These are phyloP conservation scores for Cacoxenus indagator DNA, from an alignment of 2,888 invertebrate species.

Conservation along the genomic window DNA sequence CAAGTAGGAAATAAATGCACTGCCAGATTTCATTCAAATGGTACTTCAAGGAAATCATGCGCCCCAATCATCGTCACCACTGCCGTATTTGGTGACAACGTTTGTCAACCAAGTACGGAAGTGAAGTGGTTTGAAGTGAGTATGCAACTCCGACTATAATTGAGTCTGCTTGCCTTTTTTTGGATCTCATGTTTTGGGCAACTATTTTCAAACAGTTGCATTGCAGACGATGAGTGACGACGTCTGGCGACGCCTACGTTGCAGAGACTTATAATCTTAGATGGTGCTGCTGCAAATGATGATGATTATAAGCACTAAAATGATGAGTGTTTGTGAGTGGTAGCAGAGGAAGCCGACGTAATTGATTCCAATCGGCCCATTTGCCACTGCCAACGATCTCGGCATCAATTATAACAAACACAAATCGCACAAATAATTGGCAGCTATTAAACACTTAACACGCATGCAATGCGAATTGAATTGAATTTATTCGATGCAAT, in stretches of 20 bases:
- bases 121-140: too few species aligned
- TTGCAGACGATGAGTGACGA: neutral
- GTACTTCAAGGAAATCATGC: too few species aligned
- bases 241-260: slow-evolving; percentile 5
- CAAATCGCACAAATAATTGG: slow-evolving; percentile 20
- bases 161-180: neutral
- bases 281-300: neutral
- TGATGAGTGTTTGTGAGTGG: neutral
- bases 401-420: slow-evolving; percentile 5
- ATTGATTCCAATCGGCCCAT: neutral
- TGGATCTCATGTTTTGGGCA: neutral
- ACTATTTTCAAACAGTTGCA: neutral
- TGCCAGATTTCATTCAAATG: neutral
- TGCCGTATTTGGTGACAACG: slow-evolving; percentile 6
- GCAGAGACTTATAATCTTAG: neutral
- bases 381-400: neutral
- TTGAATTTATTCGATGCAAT: neutral
- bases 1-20: neutral
- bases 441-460: slow-evolving; percentile 19
- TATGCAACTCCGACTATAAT: neutral
- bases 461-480: neutral
- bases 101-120: neutral
- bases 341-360: neutral
- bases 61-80: too few species aligned
- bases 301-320: neutral